Percentiles rank a stretch among this genome's conserved stretches.
phyloP scores from a whole-genome alignment of 2,888 invertebrate species.

The Carcina quercana region DNA sequence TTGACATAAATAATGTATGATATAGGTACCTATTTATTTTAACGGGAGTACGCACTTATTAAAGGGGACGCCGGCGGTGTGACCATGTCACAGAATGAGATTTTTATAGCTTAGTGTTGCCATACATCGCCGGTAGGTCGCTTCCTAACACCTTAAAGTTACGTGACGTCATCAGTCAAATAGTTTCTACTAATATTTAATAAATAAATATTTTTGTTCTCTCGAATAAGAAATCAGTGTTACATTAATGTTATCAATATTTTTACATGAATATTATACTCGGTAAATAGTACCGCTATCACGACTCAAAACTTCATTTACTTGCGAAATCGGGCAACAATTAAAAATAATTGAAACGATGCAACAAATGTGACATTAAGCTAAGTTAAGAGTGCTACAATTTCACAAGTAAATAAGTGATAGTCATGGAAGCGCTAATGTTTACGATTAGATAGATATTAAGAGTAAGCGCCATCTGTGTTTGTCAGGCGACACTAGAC shows the following conservation, averaged over 20 bases:
- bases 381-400: too few relatives aligned
- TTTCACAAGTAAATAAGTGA: too few relatives aligned
- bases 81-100: constrained; percentile 27
- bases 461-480: constrained; percentile 55
- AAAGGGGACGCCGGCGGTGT: constrained; percentile 34
- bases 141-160: constrained; percentile 53
- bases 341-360: too few relatives aligned
- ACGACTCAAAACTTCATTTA: too few relatives aligned
- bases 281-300: too few relatives aligned
- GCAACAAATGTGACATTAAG: too few relatives aligned
- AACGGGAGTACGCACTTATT: constrained; percentile 46
- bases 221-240: constrained; percentile 57
- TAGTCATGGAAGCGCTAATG: too few relatives aligned
- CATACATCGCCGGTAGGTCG: constrained; percentile 42
- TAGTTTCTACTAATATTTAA: constrained; percentile 62
- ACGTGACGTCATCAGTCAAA: constrained; percentile 46
- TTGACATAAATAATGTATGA: constrained; percentile 63
- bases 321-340: too few relatives aligned
- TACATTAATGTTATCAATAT: constrained; percentile 62
- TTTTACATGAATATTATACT: constrained; percentile 44
- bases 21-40: constrained; percentile 68
- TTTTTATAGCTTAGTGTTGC: constrained; percentile 35
- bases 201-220: constrained; percentile 62
- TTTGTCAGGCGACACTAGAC: constrained; percentile 32
- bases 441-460: neutral